A percentile compares a stretch with the other conserved stretches of the same genome.
phyloP scores from a whole-genome alignment of 1,140 invertebrate genomes.

The Dreissena polymorpha region DNA sequence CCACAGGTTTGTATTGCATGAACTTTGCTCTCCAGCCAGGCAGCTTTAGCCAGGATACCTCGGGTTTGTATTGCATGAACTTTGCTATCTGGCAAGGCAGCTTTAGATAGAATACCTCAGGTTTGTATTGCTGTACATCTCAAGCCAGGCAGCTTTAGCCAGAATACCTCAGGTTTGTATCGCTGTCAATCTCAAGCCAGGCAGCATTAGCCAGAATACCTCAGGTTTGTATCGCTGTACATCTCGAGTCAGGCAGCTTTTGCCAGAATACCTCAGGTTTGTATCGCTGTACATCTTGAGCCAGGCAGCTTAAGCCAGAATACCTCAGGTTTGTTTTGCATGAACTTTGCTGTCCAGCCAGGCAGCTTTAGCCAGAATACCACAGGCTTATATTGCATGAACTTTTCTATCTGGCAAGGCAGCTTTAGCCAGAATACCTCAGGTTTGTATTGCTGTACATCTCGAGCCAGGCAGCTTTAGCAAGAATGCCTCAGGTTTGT shows the following conservation, averaged over 20 bases:
- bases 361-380: neutral
- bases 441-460: no score
- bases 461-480: no score
- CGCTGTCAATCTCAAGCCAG: no score
- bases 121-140: no score
- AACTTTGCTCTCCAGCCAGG: neutral
- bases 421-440: conserved; percentile 84
- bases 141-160: no score
- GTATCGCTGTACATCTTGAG: neutral
- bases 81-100: conserved; percentile 83
- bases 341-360: neutral
- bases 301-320: neutral
- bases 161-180: no score
- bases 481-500: no score
- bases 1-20: neutral
- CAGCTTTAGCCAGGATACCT: neutral
- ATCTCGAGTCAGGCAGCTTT: conserved; percentile 85
- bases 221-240: no score
- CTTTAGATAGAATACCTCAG: conserved; percentile 85
- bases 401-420: conserved; percentile 82
- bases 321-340: neutral
- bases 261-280: conserved; percentile 83
- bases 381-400: no score
- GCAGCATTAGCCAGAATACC: no score
- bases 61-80: no score